These are phyloP conservation scores for Cataglyphis livida DNA, from an alignment of 2,888 invertebrate genomes.

Conservation along the genomic window DNA sequence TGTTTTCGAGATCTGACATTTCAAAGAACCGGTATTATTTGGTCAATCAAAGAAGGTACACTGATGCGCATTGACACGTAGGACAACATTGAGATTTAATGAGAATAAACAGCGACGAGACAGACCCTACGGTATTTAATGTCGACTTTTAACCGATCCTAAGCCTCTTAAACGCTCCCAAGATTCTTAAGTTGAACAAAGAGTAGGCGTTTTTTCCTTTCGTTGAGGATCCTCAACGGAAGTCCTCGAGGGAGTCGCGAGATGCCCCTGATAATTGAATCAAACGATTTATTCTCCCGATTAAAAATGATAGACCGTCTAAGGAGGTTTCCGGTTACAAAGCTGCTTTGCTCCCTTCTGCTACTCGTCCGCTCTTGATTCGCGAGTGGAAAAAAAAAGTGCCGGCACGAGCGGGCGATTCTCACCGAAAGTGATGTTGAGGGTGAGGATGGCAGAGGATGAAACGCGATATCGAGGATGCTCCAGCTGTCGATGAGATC, in stretches of 20 bases:
- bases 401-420: slow-evolving; percentile 72
- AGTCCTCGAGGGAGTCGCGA: slow-evolving; percentile 70
- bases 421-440: slow-evolving; percentile 70
- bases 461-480: slow-evolving; percentile 72
- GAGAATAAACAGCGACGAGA: slow-evolving; percentile 53
- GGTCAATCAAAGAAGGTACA: slow-evolving; percentile 21
- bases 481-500: slow-evolving; percentile 8
- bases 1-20: not conserved
- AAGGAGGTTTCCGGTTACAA: slow-evolving; percentile 83
- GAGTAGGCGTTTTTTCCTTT: slow-evolving; percentile 78
- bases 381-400: slow-evolving; percentile 67
- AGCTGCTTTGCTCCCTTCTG: slow-evolving; percentile 80
- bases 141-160: slow-evolving; percentile 75
- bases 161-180: slow-evolving; percentile 84
- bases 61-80: slow-evolving; percentile 30
- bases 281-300: slow-evolving; percentile 85
- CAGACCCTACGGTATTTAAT: slow-evolving; percentile 70
- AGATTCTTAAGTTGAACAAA: slow-evolving; percentile 84
- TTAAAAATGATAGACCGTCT: slow-evolving; percentile 83
- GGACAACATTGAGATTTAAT: slow-evolving; percentile 27
- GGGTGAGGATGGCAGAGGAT: slow-evolving; percentile 68
- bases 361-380: slow-evolving; percentile 62
- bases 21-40: not conserved
- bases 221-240: slow-evolving; percentile 63
- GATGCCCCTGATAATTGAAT: slow-evolving; percentile 83